Evolutionary conservation across 2,888 invertebrate genomes (phyloP).

Genomic region (Nemoura dubitans): DNA sequence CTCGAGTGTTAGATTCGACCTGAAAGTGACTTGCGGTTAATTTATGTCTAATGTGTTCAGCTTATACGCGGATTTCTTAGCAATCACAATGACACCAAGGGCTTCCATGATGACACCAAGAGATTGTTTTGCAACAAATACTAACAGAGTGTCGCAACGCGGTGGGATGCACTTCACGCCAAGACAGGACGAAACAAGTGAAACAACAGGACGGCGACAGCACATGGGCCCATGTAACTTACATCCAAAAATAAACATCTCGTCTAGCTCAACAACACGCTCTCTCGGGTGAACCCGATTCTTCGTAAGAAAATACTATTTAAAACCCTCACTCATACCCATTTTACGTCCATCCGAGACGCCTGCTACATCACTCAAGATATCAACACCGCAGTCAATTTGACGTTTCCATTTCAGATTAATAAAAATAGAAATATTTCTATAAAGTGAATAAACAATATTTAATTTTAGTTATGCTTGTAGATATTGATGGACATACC

Average conservation of each 20-base stretch:
- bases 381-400: conserved; percentile 1
- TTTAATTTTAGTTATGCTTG: not conserved
- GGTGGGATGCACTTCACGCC: not conserved
- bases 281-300: not conserved
- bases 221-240: not conserved
- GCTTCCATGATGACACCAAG: not conserved
- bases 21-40: too few species aligned
- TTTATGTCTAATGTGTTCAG: too few species aligned
- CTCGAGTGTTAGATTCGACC: too few species aligned
- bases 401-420: conserved; percentile 7
- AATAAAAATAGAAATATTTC: not conserved
- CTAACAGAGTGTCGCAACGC: not conserved
- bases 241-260: conserved; percentile 7
- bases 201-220: not conserved
- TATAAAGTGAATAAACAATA: not conserved
- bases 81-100: too few species aligned
- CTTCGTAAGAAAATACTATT: not conserved
- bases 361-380: not conserved
- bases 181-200: not conserved
- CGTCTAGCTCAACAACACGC: not conserved
- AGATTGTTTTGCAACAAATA: not conserved
- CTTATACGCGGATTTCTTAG: too few species aligned
- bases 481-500: conserved; percentile 64
- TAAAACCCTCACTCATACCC: not conserved
- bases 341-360: not conserved